Percentiles rank a stretch among this genome's conserved stretches.
phyloP scores from a whole-genome alignment of 1,140 invertebrate genomes.

The Metaphire vulgaris region DNA sequence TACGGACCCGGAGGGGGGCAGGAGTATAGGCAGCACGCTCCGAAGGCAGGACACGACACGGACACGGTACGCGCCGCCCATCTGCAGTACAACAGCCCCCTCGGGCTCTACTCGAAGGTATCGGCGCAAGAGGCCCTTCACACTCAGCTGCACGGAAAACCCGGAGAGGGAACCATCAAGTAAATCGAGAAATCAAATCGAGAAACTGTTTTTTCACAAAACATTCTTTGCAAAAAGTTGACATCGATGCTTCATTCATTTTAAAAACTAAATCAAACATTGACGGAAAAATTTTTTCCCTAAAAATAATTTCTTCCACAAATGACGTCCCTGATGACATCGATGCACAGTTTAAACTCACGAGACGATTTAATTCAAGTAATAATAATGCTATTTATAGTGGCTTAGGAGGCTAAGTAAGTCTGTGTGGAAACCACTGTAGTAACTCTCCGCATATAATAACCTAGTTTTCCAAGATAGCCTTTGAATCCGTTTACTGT shows the following conservation, averaged over 20 bases:
- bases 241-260: neutral
- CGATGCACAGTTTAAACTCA: too few species aligned
- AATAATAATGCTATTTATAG: too few species aligned
- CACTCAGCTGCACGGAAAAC: conserved; percentile 21
- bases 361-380: neutral
- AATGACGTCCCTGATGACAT: too few species aligned
- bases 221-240: neutral
- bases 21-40: conserved; percentile 15
- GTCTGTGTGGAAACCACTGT: too few species aligned
- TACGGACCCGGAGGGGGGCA: conserved; percentile 14
- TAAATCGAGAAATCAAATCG: conserved; percentile 6
- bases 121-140: conserved; percentile 30
- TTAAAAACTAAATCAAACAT: neutral
- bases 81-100: conserved; percentile 33
- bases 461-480: too few species aligned
- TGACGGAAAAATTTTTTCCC: neutral
- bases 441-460: too few species aligned
- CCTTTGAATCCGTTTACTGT: too few species aligned
- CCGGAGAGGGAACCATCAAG: conserved; percentile 22
- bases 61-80: conserved; percentile 51
- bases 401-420: too few species aligned
- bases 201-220: neutral
- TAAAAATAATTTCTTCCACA: too few species aligned
- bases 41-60: conserved; percentile 3
- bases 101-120: conserved; percentile 33